These are phyloP conservation scores for Sylvilagus bachmani DNA, from an alignment of 2,113 vertebrate genomes.

Conservation along the genomic window DNA sequence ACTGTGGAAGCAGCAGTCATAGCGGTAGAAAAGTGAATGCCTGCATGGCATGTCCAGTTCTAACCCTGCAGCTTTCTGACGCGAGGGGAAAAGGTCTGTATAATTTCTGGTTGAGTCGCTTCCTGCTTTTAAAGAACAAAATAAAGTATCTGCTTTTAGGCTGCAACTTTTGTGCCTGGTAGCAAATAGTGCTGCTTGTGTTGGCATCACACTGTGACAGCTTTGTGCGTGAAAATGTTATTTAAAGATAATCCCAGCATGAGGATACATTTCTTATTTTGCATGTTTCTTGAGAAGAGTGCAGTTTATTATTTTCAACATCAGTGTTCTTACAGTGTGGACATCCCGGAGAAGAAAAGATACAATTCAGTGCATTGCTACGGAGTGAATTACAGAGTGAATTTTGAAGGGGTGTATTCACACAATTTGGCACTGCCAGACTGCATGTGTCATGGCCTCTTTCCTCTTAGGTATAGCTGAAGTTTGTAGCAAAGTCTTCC, in stretches of 20 bases:
- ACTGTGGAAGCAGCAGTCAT: rapidly evolving
- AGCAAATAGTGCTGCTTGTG: background rate
- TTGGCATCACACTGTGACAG: background rate
- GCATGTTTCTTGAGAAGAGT: background rate
- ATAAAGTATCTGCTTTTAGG: background rate
- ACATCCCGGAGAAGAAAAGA: background rate
- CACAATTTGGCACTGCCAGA: background rate
- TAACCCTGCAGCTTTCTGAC: background rate
- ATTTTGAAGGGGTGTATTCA: background rate
- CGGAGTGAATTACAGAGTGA: background rate
- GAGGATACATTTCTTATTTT: background rate
- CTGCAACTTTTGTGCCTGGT: background rate
- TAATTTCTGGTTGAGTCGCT: background rate
- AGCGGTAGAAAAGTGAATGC: background rate
- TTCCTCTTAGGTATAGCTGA: background rate
- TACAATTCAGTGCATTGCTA: rapidly evolving
- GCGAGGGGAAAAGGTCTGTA: background rate
- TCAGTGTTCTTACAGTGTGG: background rate
- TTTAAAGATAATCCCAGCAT: background rate
- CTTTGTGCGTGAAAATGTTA: background rate
- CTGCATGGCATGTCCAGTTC: rapidly evolving
- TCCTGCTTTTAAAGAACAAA: background rate
- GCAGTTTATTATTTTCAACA: background rate
- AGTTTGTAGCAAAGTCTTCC: background rate
- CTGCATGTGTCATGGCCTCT: rapidly evolving